Evolutionary conservation across 2,888 invertebrate genomes (phyloP).

Genomic region (Campoletis raptor): DNA sequence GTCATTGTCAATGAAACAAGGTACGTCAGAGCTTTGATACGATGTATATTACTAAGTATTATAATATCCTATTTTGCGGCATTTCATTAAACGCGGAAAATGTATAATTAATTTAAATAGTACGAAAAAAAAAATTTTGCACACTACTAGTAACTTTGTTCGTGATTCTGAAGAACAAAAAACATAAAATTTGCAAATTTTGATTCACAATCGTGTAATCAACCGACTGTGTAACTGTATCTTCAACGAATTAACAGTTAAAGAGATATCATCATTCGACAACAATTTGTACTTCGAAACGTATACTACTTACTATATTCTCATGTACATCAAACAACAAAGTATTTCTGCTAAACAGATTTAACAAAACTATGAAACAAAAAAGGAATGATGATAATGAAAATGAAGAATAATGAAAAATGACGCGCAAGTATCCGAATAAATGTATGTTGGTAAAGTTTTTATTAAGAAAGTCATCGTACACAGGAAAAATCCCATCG

Average conservation of each 20-base stretch:
- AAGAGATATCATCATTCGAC: slow-evolving; percentile 43
- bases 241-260: slow-evolving; percentile 35
- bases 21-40: slow-evolving; percentile 25
- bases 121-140: slow-evolving; percentile 11
- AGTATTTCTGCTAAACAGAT: slow-evolving; percentile 51
- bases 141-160: slow-evolving; percentile 32
- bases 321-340: slow-evolving; percentile 56
- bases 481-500: neutral
- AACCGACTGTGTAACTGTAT: slow-evolving; percentile 35
- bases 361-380: slow-evolving; percentile 1
- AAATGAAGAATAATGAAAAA: slow-evolving; percentile 27
- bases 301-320: slow-evolving; percentile 48
- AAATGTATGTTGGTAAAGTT: slow-evolving; percentile 52
- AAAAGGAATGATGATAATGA: slow-evolving; percentile 6
- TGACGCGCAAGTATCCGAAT: slow-evolving; percentile 61
- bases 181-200: neutral
- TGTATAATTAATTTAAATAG: slow-evolving; percentile 7
- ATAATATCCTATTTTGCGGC: slow-evolving; percentile 10
- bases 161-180: slow-evolving; percentile 1
- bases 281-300: slow-evolving; percentile 60
- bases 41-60: slow-evolving; percentile 36
- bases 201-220: slow-evolving; percentile 10
- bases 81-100: neutral
- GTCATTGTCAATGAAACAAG: slow-evolving; percentile 34
- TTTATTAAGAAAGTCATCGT: neutral